Conservation (phyloP, 37 sponge, comb jelly and placozoan genomes). For the Lycopodina hypogea region DNA sequence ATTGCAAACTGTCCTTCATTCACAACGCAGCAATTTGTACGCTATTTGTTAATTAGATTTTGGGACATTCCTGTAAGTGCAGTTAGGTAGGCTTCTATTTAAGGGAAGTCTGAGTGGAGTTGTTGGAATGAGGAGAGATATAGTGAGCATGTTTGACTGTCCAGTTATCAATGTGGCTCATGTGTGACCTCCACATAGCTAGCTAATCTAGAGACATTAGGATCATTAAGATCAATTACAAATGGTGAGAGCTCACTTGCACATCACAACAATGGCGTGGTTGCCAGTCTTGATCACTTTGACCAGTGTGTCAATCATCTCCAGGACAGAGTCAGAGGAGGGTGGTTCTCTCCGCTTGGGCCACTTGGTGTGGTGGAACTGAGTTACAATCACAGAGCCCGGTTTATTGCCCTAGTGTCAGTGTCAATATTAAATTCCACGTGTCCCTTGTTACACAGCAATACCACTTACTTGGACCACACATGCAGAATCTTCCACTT, state of each 20-base stretch:
- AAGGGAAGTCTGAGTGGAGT: too few relatives aligned
- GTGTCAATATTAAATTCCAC: not conserved
- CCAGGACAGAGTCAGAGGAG: conserved; percentile 30
- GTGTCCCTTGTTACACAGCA: not conserved
- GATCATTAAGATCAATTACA: not conserved
- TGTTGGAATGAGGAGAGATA: too few relatives aligned
- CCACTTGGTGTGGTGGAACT: conserved; percentile 63
- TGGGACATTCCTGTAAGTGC: too few relatives aligned
- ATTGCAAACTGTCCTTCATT: too few relatives aligned
- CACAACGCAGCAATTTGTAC: too few relatives aligned
- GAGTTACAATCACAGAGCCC: conserved; percentile 30
- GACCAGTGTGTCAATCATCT: conserved; percentile 43
- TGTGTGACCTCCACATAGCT: too few relatives aligned
- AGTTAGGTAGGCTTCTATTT: too few relatives aligned
- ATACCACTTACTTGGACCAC: conserved; percentile 21
- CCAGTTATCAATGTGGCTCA: too few relatives aligned
- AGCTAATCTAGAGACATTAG: too few relatives aligned
- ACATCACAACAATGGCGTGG: conserved; percentile 67
- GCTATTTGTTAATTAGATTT: too few relatives aligned
- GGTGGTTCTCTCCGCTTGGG: conserved; percentile 16
- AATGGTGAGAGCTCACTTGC: conserved; percentile 54
- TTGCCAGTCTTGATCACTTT: conserved; percentile 43
- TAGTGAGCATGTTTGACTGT: too few relatives aligned
- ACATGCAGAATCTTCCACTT: conserved; percentile 24
- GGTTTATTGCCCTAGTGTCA: not conserved